phyloP scores from a whole-genome alignment of 2,113 vertebrate species.

The Raja brachyura region DNA sequence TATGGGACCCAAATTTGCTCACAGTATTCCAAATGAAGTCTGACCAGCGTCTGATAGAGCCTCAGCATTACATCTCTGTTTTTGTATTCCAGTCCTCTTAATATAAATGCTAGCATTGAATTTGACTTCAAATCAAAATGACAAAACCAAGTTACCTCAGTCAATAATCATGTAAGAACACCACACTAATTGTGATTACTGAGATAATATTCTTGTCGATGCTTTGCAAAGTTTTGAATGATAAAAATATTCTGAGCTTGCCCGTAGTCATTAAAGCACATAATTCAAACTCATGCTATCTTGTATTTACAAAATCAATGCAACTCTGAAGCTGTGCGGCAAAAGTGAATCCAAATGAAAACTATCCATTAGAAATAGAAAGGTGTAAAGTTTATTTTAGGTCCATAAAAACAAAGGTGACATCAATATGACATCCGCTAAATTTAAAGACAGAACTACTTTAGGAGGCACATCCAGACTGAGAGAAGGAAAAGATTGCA shows the following conservation, averaged over 20 bases:
- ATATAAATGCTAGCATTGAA: too few relatives aligned
- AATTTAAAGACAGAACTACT: background rate
- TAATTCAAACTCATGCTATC: background rate
- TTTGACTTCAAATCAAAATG: background rate
- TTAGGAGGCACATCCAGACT: background rate
- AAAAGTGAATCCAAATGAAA: background rate
- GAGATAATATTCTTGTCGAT: too few relatives aligned
- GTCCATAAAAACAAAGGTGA: background rate
- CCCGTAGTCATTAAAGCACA: background rate
- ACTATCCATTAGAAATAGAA: background rate
- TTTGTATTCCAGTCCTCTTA: too few relatives aligned
- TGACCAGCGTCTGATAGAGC: too few relatives aligned
- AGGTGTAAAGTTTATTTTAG: background rate
- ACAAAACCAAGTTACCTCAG: conserved; percentile 17
- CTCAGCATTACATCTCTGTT: too few relatives aligned
- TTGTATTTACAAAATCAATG: background rate
- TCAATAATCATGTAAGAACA: background rate
- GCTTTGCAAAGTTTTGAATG: background rate
- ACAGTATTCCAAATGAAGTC: too few relatives aligned
- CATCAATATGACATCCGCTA: background rate
- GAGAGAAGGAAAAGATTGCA: background rate
- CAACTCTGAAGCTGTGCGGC: background rate
- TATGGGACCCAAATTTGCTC: too few relatives aligned
- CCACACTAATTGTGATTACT: background rate
- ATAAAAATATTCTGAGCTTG: background rate